phyloP scores from a whole-genome alignment of 2,113 vertebrate genomes.

The Siniperca chuatsi region DNA sequence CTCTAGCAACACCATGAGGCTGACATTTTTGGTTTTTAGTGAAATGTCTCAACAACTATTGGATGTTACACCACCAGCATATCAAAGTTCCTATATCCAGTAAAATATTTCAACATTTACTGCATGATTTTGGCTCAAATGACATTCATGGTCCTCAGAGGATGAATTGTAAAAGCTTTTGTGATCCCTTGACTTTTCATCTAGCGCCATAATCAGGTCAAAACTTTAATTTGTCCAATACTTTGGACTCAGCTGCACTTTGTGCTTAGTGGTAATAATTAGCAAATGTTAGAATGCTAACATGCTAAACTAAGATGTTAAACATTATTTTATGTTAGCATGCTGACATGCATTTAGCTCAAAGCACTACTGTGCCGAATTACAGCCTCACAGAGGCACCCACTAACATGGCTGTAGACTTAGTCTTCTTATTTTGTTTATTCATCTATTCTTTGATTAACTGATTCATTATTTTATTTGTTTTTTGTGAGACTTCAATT shows the following conservation, averaged over 20 bases:
- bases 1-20: background rate
- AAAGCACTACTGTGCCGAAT: background rate
- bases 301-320: background rate
- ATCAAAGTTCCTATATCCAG: background rate
- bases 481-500: background rate
- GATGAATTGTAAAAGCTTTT: background rate
- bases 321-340: background rate
- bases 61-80: background rate
- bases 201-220: background rate
- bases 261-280: background rate
- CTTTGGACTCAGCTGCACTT: background rate
- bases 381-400: too few species aligned
- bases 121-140: background rate
- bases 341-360: background rate
- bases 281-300: background rate
- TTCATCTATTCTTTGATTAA: background rate
- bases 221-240: background rate
- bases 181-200: background rate
- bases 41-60: background rate
- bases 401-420: background rate
- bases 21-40: background rate
- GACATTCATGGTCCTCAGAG: background rate
- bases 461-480: background rate
- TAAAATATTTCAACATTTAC: background rate
- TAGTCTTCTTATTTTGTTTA: background rate